Base-by-base conservation (phyloP, 2,113 vertebrate genomes). In the Pitta sordida region DNA sequence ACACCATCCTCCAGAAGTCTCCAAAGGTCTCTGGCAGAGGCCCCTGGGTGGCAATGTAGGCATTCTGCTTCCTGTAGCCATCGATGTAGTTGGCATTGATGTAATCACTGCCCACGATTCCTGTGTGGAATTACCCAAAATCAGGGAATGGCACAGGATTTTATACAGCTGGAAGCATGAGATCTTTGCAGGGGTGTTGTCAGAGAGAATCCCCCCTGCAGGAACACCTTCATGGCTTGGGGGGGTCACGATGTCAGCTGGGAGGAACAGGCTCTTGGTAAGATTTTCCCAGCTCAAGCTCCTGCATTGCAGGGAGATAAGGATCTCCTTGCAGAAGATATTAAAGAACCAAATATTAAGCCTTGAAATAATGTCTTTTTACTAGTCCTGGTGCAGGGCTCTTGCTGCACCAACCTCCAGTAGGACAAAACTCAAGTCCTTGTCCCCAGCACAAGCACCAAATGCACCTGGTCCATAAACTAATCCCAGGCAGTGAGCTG, bases 1-100 rank as follows among this genome's bases (percentile, higher is more conserved):
- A 99, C 95, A 99, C 99, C 99, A 99, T 99, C 80, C 99, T 98
- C 99, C 99, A 99, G 94, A 99, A 99, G 97, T 99, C 99, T 7
- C 99, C 99, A 0, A 99, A 99, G 10, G 99, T 99, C 98, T 99
- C 99, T 0, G 99, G 99, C 90, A 99, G 97, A 0, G 99, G 99
- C 15, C 99, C 99, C 95, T 99, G 99, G 0, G 99, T 99, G 97
- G 99, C 99, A 2, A 99, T 99, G 97, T 99, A 99, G 7, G 99
- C 99, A 2, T 99, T 99, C 97, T 99, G 99, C 98, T 99, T 99
- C 83, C 99, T 98, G 96, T 99, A 99, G 91, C 99, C 99, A 1
- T 99, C 99, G 2, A 99, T 99, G 92, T 99, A 99, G 98, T 99
- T 99, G 96, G 99, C 98, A 0, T 99, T 99, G 93, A 99, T 99